These are phyloP conservation scores for Pseudomyrmex pallidus DNA, from an alignment of 1,140 invertebrate species.

Conservation along the genomic window DNA sequence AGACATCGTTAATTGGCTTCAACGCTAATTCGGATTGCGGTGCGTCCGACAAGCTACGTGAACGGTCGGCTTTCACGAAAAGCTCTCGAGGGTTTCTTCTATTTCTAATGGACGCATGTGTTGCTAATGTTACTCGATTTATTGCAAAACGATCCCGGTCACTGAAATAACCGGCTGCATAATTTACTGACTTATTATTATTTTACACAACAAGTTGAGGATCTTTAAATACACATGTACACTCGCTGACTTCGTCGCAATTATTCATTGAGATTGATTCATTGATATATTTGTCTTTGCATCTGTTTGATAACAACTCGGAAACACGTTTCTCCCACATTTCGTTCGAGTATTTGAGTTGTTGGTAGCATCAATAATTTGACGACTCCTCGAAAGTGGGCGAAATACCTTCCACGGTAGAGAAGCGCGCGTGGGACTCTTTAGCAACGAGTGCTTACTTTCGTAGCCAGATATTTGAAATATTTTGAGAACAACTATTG, in stretches of 20 bases:
- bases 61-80: not conserved
- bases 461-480: conserved; percentile 50
- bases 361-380: not conserved
- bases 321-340: not conserved
- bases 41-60: no score
- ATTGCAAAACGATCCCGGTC: not conserved
- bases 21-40: not conserved
- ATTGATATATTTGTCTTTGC: not conserved
- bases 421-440: conserved; percentile 17
- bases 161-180: not conserved
- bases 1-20: not conserved
- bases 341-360: not conserved
- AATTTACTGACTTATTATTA: not conserved
- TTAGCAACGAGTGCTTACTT: conserved; percentile 39
- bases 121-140: not conserved
- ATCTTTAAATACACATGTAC: no score
- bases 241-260: no score
- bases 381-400: conserved; percentile 14
- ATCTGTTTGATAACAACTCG: not conserved
- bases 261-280: no score
- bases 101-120: not conserved
- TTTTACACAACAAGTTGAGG: no score
- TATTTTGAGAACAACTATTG: conserved; percentile 56
- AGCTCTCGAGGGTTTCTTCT: not conserved
- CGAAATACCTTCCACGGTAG: not conserved